Base-by-base conservation (phyloP, 2,113 vertebrate species). In the Halichoeres trimaculatus region DNA sequence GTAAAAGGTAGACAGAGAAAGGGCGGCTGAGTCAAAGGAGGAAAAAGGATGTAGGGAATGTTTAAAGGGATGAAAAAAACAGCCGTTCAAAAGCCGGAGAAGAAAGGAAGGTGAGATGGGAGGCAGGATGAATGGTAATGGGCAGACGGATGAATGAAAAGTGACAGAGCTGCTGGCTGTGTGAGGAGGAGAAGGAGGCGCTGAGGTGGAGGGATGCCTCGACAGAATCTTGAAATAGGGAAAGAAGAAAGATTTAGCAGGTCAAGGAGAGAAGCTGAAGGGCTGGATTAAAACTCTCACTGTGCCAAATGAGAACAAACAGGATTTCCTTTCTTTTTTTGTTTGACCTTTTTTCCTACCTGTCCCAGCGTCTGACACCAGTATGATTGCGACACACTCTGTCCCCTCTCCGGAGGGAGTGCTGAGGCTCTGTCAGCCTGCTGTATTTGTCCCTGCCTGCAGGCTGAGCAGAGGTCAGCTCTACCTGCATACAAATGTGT, bases 51-150 rank as follows among this genome's bases (percentile, higher is more conserved):
- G 40, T 2, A 43, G 41, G 16, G 41, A 43, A 16, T 62, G 61
- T 36, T 2, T 2, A 34, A 30, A 9, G 56, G 40, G 43, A 54
- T 54, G 36, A 63, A 53, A 69, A 55, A 41, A 0, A 0, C 8
- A 4, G 4, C n/a, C 7, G 14, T 67, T 58, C 10, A 26, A 30
- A 30, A 59, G 40, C 16, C 7, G 36, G 51, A 76, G 40, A 60
- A 71, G 36, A 64, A 86, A 71, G 48, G 23, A 65, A 54, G 52
- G 51, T 26, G 67, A 76, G 68, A 40, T 22, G 2, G 26, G 56
- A 68, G 61, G 56, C 35, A 56, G 66, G 65, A 61, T 52, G 60
- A 61, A 60, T 74, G 8, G 41, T 63, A 59, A 59, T 43, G 47
- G 36, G 41, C 54, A 24, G 13, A 36, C 10, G 54, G 40, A 43